Conservation (phyloP, 2,113 vertebrate genomes). For the Muntiacus muntjak region DNA sequence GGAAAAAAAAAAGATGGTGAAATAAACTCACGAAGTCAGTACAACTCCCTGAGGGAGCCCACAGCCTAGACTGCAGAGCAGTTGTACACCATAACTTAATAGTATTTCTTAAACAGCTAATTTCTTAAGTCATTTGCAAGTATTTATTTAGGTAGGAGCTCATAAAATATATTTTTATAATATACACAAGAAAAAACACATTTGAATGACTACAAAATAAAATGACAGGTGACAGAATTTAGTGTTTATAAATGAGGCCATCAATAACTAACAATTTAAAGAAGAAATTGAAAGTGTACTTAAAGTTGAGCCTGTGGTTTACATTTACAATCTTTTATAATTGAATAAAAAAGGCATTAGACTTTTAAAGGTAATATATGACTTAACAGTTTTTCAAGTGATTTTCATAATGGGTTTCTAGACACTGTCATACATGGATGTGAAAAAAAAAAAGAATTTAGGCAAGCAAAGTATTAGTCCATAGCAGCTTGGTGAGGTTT, state of each 20-base stretch:
- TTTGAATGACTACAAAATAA: conserved; percentile 61
- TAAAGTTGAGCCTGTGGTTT: conserved; percentile 10
- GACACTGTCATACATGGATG: neutral
- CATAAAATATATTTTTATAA: conserved; percentile 78
- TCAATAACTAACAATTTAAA: conserved; percentile 54
- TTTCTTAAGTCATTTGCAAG: neutral
- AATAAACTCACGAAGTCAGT: neutral
- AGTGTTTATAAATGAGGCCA: conserved; percentile 76
- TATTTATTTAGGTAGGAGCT: conserved; percentile 72
- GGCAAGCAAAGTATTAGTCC: conserved; percentile 56
- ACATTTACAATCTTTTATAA: conserved; percentile 55
- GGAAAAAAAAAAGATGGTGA: neutral
- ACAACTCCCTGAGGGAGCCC: neutral
- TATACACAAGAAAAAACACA: conserved; percentile 61
- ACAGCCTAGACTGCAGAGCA: neutral
- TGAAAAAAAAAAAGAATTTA: conserved; percentile 10
- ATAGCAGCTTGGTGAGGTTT: conserved; percentile 75
- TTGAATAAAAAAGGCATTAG: conserved; percentile 16
- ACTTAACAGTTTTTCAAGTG: conserved; percentile 50
- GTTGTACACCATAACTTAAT: neutral
- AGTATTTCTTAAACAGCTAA: neutral
- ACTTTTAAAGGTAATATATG: conserved; percentile 42
- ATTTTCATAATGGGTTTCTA: conserved; percentile 23
- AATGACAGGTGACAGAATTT: conserved; percentile 66
- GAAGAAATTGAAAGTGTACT: conserved; percentile 14